Conservation (phyloP, 1,140 invertebrate genomes). For the Eriocheir sinensis region DNA sequence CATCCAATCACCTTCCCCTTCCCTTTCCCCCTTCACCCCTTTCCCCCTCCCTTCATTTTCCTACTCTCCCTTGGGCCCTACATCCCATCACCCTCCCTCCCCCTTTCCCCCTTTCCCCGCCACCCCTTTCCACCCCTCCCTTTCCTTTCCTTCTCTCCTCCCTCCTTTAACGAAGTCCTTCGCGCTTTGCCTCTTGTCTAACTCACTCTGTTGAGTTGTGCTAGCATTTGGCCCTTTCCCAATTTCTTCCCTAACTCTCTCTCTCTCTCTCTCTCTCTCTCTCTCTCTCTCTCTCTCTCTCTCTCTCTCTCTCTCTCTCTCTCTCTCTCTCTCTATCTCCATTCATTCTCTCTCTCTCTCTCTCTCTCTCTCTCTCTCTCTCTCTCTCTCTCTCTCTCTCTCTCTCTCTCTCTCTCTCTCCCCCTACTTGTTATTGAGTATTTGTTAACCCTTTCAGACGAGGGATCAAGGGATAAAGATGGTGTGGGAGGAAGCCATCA, state of each 20-base stretch:
- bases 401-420: background rate
- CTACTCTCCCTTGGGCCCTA: background rate
- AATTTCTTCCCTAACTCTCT: background rate
- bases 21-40: background rate
- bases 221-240: background rate
- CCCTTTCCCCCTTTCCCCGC: background rate
- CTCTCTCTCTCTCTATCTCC: background rate
- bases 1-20: background rate
- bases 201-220: background rate
- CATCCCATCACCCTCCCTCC: background rate
- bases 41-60: background rate
- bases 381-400: slow-evolving; percentile 33
- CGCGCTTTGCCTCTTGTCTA: background rate
- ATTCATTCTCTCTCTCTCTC: background rate
- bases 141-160: background rate
- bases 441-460: background rate
- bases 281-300: slow-evolving; percentile 15
- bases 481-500: too few species aligned
- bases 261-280: slow-evolving; percentile 2
- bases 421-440: background rate
- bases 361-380: slow-evolving; percentile 44
- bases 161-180: background rate
- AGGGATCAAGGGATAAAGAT: too few species aligned
- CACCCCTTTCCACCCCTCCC: background rate
- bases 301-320: slow-evolving; percentile 34